Evolutionary conservation across 2,113 vertebrate genomes (phyloP).

Genomic region (Chunga burmeisteri): DNA sequence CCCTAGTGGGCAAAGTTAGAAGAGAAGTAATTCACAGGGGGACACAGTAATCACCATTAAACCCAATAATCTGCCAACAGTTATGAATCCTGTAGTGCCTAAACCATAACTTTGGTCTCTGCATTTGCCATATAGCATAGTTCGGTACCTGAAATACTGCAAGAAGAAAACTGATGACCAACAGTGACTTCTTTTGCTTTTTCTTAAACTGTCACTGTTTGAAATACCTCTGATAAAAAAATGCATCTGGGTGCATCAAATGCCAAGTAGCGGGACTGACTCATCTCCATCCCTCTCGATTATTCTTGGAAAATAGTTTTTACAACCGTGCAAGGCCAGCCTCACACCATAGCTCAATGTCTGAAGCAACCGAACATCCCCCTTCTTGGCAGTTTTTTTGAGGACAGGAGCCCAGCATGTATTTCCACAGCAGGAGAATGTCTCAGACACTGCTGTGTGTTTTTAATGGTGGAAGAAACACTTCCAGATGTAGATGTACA

Average conservation of each 20-base stretch:
- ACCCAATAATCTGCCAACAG: not conserved
- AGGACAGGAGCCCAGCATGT: not conserved
- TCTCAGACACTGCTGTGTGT: not conserved
- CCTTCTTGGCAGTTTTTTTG: not conserved
- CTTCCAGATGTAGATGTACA: not conserved
- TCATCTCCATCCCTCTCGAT: not conserved
- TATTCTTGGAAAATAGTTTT: not conserved
- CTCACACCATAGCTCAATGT: not conserved
- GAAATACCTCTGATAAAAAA: not conserved
- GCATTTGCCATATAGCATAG: not conserved
- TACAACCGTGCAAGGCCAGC: not conserved
- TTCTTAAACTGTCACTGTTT: not conserved
- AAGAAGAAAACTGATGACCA: not conserved
- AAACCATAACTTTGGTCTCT: not conserved
- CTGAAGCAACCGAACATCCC: not conserved
- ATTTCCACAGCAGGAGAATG: not conserved
- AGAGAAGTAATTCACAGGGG: not conserved
- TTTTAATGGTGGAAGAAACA: not conserved
- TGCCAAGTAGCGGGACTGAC: not conserved
- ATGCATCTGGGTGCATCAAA: not conserved
- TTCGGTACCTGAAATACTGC: not conserved
- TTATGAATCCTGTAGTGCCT: not conserved
- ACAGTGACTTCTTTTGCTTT: not conserved
- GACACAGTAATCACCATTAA: not conserved
- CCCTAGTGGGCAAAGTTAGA: not conserved